Evolutionary conservation across 2,113 vertebrate genomes (phyloP).

Genomic region (Dipodomys stephensi): DNA sequence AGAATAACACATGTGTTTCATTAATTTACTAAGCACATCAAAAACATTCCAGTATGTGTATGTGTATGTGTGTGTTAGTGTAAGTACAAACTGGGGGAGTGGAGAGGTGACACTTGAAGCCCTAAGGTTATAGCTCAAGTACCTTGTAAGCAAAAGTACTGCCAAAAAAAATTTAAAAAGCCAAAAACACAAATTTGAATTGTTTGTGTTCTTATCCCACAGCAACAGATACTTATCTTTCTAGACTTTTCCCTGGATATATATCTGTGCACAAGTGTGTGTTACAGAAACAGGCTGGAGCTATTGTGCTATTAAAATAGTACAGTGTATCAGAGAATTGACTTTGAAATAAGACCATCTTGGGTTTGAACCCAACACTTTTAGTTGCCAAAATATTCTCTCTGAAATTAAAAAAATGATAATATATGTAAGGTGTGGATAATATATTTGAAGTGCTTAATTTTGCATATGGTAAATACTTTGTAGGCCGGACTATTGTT

Average conservation of each 20-base stretch:
- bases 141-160: too few species aligned
- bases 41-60: not conserved
- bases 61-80: not conserved
- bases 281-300: not conserved
- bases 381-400: not conserved
- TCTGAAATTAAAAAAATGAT: not conserved
- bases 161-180: not conserved
- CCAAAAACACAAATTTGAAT: not conserved
- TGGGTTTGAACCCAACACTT: slow-evolving; percentile 26
- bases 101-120: too few species aligned
- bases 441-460: not conserved
- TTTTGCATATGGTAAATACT: not conserved
- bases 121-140: too few species aligned
- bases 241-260: not conserved
- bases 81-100: not conserved
- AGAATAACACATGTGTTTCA: not conserved
- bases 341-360: slow-evolving; percentile 4
- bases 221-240: slow-evolving; percentile 40
- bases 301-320: not conserved
- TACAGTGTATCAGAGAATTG: not conserved
- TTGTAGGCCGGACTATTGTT: not conserved
- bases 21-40: slow-evolving; percentile 8
- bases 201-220: not conserved
- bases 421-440: not conserved
- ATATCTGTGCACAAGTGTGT: not conserved